Conservation (phyloP, 2,113 vertebrate species). For the Lepidothrix coronata region DNA sequence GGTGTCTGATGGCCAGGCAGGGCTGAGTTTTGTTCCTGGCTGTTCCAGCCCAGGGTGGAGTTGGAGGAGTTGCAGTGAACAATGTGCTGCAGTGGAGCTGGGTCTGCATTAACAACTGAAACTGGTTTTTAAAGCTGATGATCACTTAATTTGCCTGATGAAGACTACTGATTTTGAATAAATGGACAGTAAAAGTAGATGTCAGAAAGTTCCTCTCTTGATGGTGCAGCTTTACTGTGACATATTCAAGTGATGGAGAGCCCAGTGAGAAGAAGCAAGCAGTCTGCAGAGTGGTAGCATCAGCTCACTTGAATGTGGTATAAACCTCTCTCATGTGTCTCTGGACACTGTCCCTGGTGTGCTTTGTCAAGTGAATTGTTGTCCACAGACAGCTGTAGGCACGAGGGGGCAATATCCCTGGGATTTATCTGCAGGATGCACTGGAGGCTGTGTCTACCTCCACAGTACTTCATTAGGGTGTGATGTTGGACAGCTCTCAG, state of each 20-base stretch:
- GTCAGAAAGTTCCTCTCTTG: not conserved
- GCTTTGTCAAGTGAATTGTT: constrained; percentile 58
- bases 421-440: not conserved
- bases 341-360: not conserved
- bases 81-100: not conserved
- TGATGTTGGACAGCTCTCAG: not conserved
- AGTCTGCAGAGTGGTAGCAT: not conserved
- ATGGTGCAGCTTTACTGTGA: constrained; percentile 31
- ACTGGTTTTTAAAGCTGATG: not conserved
- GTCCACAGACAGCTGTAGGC: constrained; percentile 3
- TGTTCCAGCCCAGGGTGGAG: not conserved
- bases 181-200: not conserved
- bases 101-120: not conserved
- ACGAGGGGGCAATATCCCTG: not conserved
- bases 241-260: not conserved
- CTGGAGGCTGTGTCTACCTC: not conserved
- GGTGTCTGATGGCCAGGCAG: not conserved
- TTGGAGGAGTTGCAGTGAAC: not conserved
- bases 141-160: not conserved
- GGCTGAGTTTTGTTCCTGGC: not conserved
- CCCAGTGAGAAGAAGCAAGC: not conserved
- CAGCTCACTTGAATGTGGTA: constrained; percentile 25
- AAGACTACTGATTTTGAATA: not conserved
- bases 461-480: not conserved
- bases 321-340: constrained; percentile 33